Percentiles rank a stretch among this genome's conserved stretches.
These are phyloP conservation scores for Drosophila rufa DNA, from an alignment of 1,140 invertebrate species.

Conservation along the genomic window DNA sequence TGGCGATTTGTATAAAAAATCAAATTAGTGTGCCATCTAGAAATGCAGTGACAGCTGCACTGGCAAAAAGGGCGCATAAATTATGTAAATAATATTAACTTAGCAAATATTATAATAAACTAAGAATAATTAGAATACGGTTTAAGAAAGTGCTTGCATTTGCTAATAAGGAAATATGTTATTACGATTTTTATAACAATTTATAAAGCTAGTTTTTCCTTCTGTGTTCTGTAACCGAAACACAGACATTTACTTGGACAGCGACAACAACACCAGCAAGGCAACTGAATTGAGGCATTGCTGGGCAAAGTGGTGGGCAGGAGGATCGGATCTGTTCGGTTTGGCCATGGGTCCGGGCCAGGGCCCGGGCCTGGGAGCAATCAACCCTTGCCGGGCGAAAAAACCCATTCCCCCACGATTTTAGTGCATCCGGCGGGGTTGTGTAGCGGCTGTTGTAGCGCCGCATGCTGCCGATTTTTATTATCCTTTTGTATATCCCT, in stretches of 20 bases:
- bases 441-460: slow-evolving; percentile 34
- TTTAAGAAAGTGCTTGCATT: no score
- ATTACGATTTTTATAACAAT: not conserved
- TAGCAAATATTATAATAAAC: not conserved
- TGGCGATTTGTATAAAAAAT: slow-evolving; percentile 78
- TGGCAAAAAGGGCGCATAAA: not conserved
- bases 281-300: slow-evolving; percentile 72
- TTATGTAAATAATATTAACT: no score
- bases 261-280: slow-evolving; percentile 23
- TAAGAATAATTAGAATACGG: no score
- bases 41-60: slow-evolving; percentile 39
- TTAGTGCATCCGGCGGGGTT: slow-evolving; percentile 29
- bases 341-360: not conserved
- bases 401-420: not conserved
- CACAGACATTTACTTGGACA: slow-evolving; percentile 14
- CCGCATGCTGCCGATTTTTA: slow-evolving; percentile 40
- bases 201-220: not conserved
- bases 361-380: slow-evolving; percentile 36
- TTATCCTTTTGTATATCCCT: slow-evolving; percentile 17
- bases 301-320: slow-evolving; percentile 27
- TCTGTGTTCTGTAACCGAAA: not conserved
- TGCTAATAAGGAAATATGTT: not conserved
- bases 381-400: slow-evolving; percentile 51
- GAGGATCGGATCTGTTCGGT: slow-evolving; percentile 3
- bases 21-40: slow-evolving; percentile 70